phyloP scores from a whole-genome alignment of 2,888 invertebrate genomes.

The Sinopyrophorus schimmeli region DNA sequence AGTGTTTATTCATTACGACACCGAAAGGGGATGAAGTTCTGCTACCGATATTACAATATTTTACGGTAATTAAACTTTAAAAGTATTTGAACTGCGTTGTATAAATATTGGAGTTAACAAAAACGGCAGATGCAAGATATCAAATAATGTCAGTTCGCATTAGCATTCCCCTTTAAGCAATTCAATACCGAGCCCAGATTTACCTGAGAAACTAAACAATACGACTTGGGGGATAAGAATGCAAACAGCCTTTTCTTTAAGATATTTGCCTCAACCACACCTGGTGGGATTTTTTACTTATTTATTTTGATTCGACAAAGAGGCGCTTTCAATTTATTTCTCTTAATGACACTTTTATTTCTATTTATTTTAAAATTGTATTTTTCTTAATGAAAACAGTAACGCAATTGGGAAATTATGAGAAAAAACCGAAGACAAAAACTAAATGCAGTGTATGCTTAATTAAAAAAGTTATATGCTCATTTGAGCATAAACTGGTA shows the following conservation, averaged over 20 bases:
- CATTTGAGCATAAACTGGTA: too few species aligned
- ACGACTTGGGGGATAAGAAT: slow-evolving; percentile 41
- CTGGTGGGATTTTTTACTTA: slow-evolving; percentile 40
- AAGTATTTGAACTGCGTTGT: slow-evolving; percentile 28
- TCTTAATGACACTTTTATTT: too few species aligned
- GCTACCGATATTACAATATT: slow-evolving; percentile 30
- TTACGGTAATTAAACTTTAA: slow-evolving; percentile 35
- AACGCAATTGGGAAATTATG: too few species aligned
- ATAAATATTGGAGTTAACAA: slow-evolving; percentile 33
- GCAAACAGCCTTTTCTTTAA: slow-evolving; percentile 43
- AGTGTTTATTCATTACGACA: slow-evolving; percentile 9
- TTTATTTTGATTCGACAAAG: too few species aligned
- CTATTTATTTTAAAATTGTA: too few species aligned
- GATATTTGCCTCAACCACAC: slow-evolving; percentile 46
- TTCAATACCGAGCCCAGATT: slow-evolving; percentile 38
- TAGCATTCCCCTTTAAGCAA: slow-evolving; percentile 36
- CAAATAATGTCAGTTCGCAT: slow-evolving; percentile 33
- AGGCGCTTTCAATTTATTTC: too few species aligned
- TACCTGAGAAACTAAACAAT: slow-evolving; percentile 47
- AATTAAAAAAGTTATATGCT: too few species aligned
- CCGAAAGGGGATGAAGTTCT: slow-evolving; percentile 2
- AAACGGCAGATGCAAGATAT: slow-evolving; percentile 32
- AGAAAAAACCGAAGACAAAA: too few species aligned
- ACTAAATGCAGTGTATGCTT: too few species aligned
- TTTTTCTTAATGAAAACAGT: too few species aligned